Evolutionary conservation across 1,140 invertebrate species (phyloP).

Genomic region (Hestina assimilis): DNA sequence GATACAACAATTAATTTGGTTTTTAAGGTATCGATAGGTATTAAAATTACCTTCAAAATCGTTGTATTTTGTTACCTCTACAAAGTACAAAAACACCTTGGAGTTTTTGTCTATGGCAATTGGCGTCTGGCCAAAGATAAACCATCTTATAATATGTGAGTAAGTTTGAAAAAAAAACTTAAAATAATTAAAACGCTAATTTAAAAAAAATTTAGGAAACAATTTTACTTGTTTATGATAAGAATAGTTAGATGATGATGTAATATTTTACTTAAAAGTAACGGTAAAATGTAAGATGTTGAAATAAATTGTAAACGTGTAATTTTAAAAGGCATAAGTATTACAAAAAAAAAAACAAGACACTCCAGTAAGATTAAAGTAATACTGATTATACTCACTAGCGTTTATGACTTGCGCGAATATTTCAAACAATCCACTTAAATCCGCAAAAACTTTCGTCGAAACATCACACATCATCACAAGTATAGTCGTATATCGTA

Average conservation of each 20-base stretch:
- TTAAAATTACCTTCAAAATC: background rate
- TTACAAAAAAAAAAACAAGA: background rate
- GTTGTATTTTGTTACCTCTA: background rate
- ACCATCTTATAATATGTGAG: too few species aligned
- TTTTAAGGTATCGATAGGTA: background rate
- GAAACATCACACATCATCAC: slow-evolving; percentile 50
- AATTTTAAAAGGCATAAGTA: too few species aligned
- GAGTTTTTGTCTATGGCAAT: background rate
- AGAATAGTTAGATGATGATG: slow-evolving; percentile 23
- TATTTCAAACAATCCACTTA: slow-evolving; percentile 47
- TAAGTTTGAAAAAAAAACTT: too few species aligned
- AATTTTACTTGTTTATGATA: background rate
- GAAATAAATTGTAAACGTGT: background rate
- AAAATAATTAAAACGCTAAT: background rate
- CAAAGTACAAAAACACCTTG: background rate
- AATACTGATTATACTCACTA: slow-evolving; percentile 49
- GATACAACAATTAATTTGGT: too few species aligned
- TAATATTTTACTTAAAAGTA: too few species aligned
- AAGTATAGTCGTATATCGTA: slow-evolving; percentile 52
- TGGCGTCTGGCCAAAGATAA: background rate
- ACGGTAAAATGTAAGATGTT: too few species aligned
- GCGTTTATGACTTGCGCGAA: slow-evolving; percentile 48
- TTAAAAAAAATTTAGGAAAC: background rate
- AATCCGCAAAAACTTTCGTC: slow-evolving; percentile 39
- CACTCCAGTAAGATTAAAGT: background rate